Conservation (phyloP, 2,113 vertebrate genomes). For the Todiramphus chloris region DNA sequence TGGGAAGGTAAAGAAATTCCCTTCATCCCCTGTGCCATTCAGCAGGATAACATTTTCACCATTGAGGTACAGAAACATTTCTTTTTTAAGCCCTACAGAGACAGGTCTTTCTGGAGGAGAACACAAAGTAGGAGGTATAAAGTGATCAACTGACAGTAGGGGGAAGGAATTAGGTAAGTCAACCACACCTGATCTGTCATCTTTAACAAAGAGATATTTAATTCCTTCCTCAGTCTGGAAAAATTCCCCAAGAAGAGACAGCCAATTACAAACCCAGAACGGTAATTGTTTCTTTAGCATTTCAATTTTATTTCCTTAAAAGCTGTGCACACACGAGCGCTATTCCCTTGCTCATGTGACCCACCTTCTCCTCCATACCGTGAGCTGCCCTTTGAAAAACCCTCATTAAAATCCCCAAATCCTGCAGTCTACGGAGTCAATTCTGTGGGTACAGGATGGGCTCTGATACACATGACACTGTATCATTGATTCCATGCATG, state of each 20-base stretch:
- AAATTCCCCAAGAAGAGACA: background rate
- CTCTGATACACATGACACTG: background rate
- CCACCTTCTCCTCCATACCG: background rate
- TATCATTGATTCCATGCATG: background rate
- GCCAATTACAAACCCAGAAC: background rate
- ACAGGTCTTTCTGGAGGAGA: background rate
- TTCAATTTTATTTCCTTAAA: constrained; percentile 11
- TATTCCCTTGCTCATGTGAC: background rate
- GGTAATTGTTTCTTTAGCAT: background rate
- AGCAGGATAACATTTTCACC: background rate
- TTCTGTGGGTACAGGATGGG: background rate
- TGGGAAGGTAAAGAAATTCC: background rate
- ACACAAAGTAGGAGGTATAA: background rate
- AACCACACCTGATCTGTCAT: background rate
- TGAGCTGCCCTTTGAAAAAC: background rate
- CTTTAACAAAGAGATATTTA: background rate
- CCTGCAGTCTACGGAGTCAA: background rate
- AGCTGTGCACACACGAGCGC: background rate
- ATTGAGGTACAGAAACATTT: background rate
- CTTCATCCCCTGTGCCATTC: background rate
- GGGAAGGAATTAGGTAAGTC: background rate
- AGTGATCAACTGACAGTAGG: background rate
- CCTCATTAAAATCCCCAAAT: background rate
- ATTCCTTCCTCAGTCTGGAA: background rate
- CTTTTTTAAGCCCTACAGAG: background rate